Base-by-base conservation (phyloP, 2,113 vertebrate species). In the Callaeas wilsoni region DNA sequence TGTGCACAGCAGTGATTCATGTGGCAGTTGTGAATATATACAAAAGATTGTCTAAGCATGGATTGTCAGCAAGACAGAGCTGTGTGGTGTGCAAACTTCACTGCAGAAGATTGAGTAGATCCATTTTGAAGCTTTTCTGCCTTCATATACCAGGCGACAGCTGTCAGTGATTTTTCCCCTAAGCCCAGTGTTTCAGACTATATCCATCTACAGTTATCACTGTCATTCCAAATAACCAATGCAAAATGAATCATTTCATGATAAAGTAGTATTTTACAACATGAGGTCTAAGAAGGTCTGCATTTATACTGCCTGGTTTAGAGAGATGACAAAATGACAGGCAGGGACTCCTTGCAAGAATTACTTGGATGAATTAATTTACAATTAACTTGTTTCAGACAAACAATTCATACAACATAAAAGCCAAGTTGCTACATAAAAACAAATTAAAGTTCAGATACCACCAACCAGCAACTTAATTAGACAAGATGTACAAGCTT, bases 91-190 rank as follows among this genome's bases (percentile, higher is more conserved):
- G 70, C 84, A 84, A 56, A 74, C 69, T 83, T 91, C 93, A 78
- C 82, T 75, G 68, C 52, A 84, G 74, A 96, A 96, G 97, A 98
- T 67, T 65, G 94, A 98, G 92, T 87, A 87, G 69, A 95, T 96
- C 73, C 67, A 90, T 97, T 97, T 69, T 84, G 95, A 98, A 97
- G 94, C 53, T 93, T 88, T 97, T 96, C 93, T 96, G 90, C 96
- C 84, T 97, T 94, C 85, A 85, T 84, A 87, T 94, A 86, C 88
- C 63, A 88, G 80, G 84, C 83, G 68, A 70, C 42, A 85, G 92
- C 88, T 94, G 79, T 84, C 96, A 95, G 85, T 42, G 75, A 88
- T 81, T 75, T 93, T 59, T 80, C 92, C 76, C 84, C 39, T 60
- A 95, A 96, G 86, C 83, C 78, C 87, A 76, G 74, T 56, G 57